phyloP scores from a whole-genome alignment of 2,797 vertebrate species.

The Anas capensis region DNA sequence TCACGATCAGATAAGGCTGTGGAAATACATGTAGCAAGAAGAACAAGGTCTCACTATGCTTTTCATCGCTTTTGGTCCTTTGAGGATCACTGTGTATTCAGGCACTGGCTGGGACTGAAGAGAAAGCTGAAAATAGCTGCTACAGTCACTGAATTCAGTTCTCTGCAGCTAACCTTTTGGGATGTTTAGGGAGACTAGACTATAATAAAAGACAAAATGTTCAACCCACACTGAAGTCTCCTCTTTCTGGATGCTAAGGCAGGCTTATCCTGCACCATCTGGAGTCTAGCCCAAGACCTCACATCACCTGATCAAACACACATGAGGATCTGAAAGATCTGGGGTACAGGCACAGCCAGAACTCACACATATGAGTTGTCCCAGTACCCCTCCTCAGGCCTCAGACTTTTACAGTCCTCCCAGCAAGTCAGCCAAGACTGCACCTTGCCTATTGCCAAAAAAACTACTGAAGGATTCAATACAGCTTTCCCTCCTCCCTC shows the following conservation, averaged over 20 bases:
- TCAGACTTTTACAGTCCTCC: not conserved
- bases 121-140: not conserved
- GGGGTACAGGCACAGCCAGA: not conserved
- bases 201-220: not conserved
- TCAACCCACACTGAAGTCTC: not conserved
- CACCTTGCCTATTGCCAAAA: not conserved
- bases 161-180: not conserved
- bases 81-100: not conserved
- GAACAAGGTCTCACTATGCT: not conserved
- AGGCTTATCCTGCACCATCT: not conserved
- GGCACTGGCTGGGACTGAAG: not conserved
- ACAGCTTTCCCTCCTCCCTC: not conserved
- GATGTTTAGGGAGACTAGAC: not conserved
- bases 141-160: not conserved
- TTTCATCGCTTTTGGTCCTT: not conserved
- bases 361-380: fast-evolving
- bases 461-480: not conserved
- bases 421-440: not conserved
- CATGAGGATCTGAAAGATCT: not conserved
- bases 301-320: not conserved
- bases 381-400: not conserved
- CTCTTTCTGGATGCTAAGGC: not conserved
- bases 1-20: not conserved
- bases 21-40: not conserved
- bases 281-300: not conserved